Conservation (phyloP, 2,113 vertebrate genomes). For the Craseonycteris thonglongyai region DNA sequence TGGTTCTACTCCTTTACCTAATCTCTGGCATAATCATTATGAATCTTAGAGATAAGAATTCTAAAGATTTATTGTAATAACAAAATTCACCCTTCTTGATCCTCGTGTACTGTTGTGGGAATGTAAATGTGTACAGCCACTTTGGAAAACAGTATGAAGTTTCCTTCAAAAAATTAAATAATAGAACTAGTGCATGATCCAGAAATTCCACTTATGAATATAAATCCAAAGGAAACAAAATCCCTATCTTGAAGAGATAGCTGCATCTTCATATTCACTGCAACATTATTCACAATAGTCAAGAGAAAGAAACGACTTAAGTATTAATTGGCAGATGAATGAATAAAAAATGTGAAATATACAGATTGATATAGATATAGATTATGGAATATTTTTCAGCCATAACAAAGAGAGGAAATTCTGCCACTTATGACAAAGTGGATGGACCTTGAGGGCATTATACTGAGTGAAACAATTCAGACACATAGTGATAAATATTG, state of each 20-base stretch:
- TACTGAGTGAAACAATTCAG: background rate
- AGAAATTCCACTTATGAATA: background rate
- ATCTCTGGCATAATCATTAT: too few species aligned
- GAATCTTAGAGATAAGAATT: background rate
- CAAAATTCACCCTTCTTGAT: background rate
- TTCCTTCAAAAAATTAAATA: background rate
- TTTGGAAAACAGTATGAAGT: background rate
- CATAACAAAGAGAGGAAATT: background rate
- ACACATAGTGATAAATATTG: background rate
- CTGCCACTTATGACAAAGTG: background rate
- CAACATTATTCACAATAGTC: background rate
- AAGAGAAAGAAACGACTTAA: background rate
- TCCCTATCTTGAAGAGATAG: background rate
- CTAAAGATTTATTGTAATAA: background rate
- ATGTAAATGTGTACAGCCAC: background rate
- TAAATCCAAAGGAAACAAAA: background rate
- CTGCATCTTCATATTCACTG: background rate
- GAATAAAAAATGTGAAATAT: background rate
- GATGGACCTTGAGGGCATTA: background rate
- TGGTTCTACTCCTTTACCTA: background rate
- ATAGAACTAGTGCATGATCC: background rate
- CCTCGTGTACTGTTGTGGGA: background rate
- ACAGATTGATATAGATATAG: background rate
- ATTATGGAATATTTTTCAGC: background rate
- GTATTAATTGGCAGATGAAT: too few species aligned